Percentiles rank a stretch among this genome's conserved stretches.
These are phyloP conservation scores for Chromis chromis DNA, from an alignment of 2,797 vertebrate genomes.

Conservation along the genomic window DNA sequence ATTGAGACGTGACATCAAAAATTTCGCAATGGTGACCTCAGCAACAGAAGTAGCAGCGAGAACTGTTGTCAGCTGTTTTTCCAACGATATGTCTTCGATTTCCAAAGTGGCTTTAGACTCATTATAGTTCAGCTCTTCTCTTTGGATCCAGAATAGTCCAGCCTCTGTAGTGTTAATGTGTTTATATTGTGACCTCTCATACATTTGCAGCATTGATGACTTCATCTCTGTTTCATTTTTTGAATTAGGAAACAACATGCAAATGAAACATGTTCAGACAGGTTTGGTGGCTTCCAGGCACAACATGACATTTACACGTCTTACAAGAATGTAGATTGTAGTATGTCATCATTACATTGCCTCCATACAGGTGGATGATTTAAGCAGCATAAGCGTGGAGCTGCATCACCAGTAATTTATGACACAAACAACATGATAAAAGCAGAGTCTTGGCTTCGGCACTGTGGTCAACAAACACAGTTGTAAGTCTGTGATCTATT, in stretches of 20 bases:
- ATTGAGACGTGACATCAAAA: slow-evolving; percentile 9
- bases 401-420: neutral
- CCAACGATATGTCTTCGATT: neutral
- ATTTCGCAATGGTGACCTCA: slow-evolving; percentile 19
- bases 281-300: slow-evolving; percentile 1
- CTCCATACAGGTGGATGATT: neutral
- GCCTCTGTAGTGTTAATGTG: neutral
- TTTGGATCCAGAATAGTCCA: neutral
- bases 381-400: neutral
- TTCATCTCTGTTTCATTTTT: neutral
- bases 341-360: neutral
- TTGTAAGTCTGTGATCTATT: neutral
- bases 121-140: neutral
- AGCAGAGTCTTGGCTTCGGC: no score
- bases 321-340: neutral
- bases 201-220: neutral
- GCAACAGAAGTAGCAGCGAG: neutral
- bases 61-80: slow-evolving; percentile 12
- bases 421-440: neutral
- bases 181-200: neutral
- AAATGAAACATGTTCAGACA: slow-evolving; percentile 33
- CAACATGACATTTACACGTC: slow-evolving; percentile 21
- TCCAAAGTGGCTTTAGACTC: neutral
- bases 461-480: neutral
- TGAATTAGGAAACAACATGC: slow-evolving; percentile 20